Conservation (phyloP, 2,113 vertebrate genomes). For the Thinocorus orbignyianus region DNA sequence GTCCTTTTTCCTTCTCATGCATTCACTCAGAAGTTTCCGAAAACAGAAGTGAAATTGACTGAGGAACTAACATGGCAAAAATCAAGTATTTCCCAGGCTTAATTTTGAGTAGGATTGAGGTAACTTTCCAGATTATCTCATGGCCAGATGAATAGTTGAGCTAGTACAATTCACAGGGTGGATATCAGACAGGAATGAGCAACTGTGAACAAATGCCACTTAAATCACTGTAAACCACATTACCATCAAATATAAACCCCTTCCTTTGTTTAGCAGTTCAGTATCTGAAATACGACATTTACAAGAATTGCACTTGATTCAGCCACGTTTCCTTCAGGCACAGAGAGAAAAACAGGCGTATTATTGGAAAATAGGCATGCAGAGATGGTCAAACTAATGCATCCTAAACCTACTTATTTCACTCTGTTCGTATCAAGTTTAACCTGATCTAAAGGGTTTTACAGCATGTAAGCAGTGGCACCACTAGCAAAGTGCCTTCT, state of each 20-base stretch:
- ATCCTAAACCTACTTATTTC: background rate
- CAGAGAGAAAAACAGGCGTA: background rate
- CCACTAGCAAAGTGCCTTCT: background rate
- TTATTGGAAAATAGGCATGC: background rate
- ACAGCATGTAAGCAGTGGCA: background rate
- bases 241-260: accelerated
- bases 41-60: background rate
- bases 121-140: background rate
- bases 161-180: background rate
- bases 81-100: background rate
- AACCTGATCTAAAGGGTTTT: background rate
- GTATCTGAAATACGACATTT: background rate
- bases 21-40: background rate
- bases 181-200: background rate
- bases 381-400: background rate
- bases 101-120: background rate
- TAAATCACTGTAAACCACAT: background rate
- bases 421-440: background rate
- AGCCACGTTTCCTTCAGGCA: background rate
- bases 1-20: background rate
- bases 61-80: background rate
- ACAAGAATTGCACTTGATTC: background rate
- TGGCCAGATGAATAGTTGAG: background rate
- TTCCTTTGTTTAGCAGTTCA: background rate
- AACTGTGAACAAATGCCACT: background rate